Conservation (phyloP, 1,140 invertebrate species). For the Callitettix versicolor region DNA sequence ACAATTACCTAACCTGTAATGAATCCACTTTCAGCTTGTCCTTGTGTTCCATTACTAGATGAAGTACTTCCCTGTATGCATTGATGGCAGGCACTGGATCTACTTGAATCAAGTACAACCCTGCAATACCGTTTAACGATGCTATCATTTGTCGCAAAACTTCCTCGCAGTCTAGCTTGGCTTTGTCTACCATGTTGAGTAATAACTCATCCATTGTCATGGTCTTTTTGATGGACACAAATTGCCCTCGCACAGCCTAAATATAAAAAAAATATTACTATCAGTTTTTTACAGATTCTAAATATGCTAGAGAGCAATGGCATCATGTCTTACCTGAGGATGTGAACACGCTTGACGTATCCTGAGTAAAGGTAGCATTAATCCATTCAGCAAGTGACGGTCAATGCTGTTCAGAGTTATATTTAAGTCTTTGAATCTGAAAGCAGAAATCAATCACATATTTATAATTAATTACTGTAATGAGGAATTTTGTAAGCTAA, state of each 20-base stretch:
- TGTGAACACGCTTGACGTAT: constrained; percentile 63
- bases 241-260: constrained; percentile 42
- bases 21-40: constrained; percentile 42
- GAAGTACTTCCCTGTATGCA: constrained; percentile 48
- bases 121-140: constrained; percentile 56
- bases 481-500: no score
- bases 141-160: constrained; percentile 49
- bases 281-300: no score
- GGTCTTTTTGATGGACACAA: constrained; percentile 43
- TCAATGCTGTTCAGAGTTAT: constrained; percentile 28
- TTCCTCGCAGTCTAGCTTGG: constrained; percentile 51
- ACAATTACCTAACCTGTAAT: no score
- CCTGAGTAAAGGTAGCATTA: constrained; percentile 51
- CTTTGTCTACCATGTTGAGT: constrained; percentile 50
- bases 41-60: constrained; percentile 41
- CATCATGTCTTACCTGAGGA: constrained; percentile 46
- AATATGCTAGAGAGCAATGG: no score
- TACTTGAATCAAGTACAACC: constrained; percentile 45
- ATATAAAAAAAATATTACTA: constrained; percentile 9
- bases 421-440: constrained; percentile 21
- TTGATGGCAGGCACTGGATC: constrained; percentile 44
- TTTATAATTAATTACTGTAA: no score
- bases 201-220: constrained; percentile 60
- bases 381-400: constrained; percentile 29
- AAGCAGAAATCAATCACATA: background rate